Conservation (phyloP, 2,113 vertebrate genomes). For the Desmodus rotundus region DNA sequence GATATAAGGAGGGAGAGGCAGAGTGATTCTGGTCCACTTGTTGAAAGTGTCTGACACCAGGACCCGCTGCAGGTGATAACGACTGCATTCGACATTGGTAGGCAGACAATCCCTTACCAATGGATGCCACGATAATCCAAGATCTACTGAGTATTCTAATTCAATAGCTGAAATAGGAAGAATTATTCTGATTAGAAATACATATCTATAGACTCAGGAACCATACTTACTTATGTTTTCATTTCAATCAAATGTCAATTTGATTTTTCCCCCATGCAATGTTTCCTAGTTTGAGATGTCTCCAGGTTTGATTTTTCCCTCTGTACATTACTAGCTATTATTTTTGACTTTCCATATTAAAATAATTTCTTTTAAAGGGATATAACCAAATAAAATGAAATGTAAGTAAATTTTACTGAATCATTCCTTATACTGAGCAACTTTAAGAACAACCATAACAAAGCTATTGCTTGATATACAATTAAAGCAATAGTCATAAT, state of each 20-base stretch:
- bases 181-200: not conserved
- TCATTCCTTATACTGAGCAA: not conserved
- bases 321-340: not conserved
- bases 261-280: not conserved
- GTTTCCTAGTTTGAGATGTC: not conserved
- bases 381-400: slow-evolving; percentile 23
- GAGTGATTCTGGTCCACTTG: slow-evolving; percentile 95
- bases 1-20: slow-evolving; percentile 92
- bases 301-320: slow-evolving; percentile 10
- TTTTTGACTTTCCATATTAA: not conserved
- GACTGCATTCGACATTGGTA: slow-evolving; percentile 92
- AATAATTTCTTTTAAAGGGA: not conserved
- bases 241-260: not conserved
- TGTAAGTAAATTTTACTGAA: not conserved
- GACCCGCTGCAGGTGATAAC: slow-evolving; percentile 92
- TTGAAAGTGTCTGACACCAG: slow-evolving; percentile 96
- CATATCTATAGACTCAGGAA: not conserved
- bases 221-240: not conserved
- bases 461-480: not conserved
- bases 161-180: slow-evolving; percentile 88
- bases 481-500: not conserved
- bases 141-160: slow-evolving; percentile 94
- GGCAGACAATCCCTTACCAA: slow-evolving; percentile 94
- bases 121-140: slow-evolving; percentile 93
- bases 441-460: not conserved